Percentiles rank a stretch among this genome's conserved stretches.
Evolutionary conservation across 2,113 vertebrate genomes (phyloP).

Genomic region (Microtus ochrogaster): DNA sequence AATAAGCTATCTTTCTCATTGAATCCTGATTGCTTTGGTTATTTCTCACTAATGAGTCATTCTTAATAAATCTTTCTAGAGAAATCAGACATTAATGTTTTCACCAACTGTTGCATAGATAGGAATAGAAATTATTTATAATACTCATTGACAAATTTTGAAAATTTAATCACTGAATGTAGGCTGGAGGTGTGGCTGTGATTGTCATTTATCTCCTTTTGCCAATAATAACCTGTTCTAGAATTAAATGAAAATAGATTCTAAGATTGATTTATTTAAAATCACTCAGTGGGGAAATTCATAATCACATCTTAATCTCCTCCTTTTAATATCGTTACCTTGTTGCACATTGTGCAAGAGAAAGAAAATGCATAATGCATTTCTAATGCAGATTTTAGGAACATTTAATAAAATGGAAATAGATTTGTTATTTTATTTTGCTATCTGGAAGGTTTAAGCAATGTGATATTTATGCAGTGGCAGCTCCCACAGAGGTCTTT

Average conservation of each 20-base stretch:
- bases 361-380: slow-evolving; percentile 68
- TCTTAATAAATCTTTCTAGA: slow-evolving; percentile 69
- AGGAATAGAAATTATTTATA: slow-evolving; percentile 69
- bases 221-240: slow-evolving; percentile 70
- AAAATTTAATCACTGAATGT: slow-evolving; percentile 39
- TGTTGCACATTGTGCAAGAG: slow-evolving; percentile 72
- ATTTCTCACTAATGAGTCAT: slow-evolving; percentile 63
- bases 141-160: slow-evolving; percentile 59
- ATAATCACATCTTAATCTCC: slow-evolving; percentile 58
- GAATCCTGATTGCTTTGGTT: slow-evolving; percentile 37
- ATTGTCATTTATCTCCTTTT: slow-evolving; percentile 73
- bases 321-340: slow-evolving; percentile 64
- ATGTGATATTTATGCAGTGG: slow-evolving; percentile 62
- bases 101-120: slow-evolving; percentile 67
- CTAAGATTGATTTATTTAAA: slow-evolving; percentile 75
- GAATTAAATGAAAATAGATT: slow-evolving; percentile 66
- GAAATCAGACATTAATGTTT: slow-evolving; percentile 80
- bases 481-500: slow-evolving; percentile 25
- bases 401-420: slow-evolving; percentile 80
- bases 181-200: background rate
- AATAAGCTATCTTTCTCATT: slow-evolving; percentile 27
- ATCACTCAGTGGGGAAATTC: slow-evolving; percentile 62
- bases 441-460: slow-evolving; percentile 73
- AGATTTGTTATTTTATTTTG: slow-evolving; percentile 80
- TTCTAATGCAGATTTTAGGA: slow-evolving; percentile 75